Conservation (phyloP, 2,797 vertebrate genomes). For the Australoheros facetus region DNA sequence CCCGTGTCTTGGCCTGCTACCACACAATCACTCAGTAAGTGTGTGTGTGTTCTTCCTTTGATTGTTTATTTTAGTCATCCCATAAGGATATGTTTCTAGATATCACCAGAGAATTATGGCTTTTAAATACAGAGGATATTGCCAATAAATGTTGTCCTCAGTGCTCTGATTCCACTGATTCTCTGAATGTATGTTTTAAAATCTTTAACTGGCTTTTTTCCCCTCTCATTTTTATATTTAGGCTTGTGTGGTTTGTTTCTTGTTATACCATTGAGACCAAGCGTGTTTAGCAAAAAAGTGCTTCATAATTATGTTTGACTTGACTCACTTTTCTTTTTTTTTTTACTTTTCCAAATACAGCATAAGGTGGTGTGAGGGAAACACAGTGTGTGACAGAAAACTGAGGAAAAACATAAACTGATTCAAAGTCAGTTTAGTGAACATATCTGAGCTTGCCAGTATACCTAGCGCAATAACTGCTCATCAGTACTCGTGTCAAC, state of each 20-base stretch:
- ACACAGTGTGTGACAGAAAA: not conserved
- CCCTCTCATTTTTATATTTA: not conserved
- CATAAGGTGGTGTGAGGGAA: conserved; percentile 1
- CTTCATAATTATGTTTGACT: conserved; percentile 8
- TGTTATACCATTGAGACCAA: not conserved
- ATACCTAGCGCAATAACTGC: not conserved
- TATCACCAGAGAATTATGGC: not conserved
- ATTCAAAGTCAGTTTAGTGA: conserved; percentile 3
- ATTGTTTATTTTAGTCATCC: not conserved
- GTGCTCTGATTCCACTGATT: not conserved
- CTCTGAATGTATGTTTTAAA: not conserved
- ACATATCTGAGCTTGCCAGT: not conserved
- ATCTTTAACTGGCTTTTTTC: not conserved
- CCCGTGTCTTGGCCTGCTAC: conserved; percentile 76
- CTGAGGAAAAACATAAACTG: not conserved
- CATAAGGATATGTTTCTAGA: not conserved
- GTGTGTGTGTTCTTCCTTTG: not conserved
- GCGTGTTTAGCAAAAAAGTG: not conserved
- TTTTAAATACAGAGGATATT: not conserved
- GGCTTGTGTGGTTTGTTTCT: not conserved
- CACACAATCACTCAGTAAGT: conserved; percentile 79
- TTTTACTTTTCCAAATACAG: conserved; percentile 13
- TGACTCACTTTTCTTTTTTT: conserved; percentile 3
- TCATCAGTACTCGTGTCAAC: not conserved
- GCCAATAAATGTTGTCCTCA: not conserved